Evolutionary conservation across 1,140 invertebrate genomes (phyloP).

Genomic region (Pectinophora gossypiella): DNA sequence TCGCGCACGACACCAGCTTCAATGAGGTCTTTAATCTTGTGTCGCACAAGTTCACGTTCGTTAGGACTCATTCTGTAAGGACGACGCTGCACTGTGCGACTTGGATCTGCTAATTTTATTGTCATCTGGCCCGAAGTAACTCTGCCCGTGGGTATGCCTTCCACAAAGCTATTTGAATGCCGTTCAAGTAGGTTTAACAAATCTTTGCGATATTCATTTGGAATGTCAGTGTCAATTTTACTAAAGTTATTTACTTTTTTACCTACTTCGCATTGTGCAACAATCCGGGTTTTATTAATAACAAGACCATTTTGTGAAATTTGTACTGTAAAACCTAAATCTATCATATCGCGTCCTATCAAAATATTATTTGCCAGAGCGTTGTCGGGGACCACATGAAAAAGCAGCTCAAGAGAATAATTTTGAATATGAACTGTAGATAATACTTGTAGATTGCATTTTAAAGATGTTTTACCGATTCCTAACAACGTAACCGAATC

Average conservation of each 20-base stretch:
- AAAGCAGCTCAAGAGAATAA: not conserved
- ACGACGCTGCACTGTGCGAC: conserved; percentile 1
- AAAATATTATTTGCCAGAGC: not conserved
- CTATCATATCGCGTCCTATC: not conserved
- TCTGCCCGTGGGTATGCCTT: conserved; percentile 3
- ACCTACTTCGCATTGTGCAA: not conserved
- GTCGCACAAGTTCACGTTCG: conserved; percentile 1
- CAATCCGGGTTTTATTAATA: not conserved
- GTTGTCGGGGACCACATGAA: not conserved
- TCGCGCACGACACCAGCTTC: conserved; percentile 7
- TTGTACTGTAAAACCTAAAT: not conserved
- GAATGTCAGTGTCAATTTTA: conserved; percentile 4
- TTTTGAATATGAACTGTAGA: not conserved
- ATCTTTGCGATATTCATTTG: not conserved
- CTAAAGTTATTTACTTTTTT: not conserved
- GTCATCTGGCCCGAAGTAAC: not conserved
- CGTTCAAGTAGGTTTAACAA: not conserved
- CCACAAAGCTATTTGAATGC: not conserved
- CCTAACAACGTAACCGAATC: not conserved
- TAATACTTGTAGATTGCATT: not conserved
- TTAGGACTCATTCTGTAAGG: conserved; percentile 2
- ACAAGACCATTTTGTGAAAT: not conserved
- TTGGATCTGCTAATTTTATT: conserved; percentile 5
- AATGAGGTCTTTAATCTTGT: not conserved
- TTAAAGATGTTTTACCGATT: not conserved